Evolutionary conservation across 2,888 invertebrate genomes (phyloP).

Genomic region (Amphiduros pacificus): DNA sequence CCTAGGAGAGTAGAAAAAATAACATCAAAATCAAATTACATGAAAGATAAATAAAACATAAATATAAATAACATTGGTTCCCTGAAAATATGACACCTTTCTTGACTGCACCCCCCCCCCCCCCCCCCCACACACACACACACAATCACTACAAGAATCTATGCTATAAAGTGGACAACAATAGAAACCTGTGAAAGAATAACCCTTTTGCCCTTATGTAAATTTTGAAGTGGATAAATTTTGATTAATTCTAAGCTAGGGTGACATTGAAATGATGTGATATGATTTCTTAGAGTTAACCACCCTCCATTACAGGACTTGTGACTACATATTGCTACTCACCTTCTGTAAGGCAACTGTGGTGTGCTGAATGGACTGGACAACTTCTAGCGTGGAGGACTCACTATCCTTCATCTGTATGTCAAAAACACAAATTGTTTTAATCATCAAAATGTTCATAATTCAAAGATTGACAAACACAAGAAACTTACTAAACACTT

Average conservation of each 20-base stretch:
- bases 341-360: slow-evolving; percentile 73
- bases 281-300: too few species aligned
- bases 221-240: too few species aligned
- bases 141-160: too few species aligned
- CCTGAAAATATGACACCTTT: neutral
- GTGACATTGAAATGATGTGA: too few species aligned
- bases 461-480: too few species aligned
- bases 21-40: neutral
- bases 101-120: too few species aligned
- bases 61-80: neutral
- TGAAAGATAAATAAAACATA: neutral
- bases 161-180: too few species aligned
- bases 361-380: slow-evolving; percentile 82
- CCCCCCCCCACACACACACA: too few species aligned
- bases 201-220: too few species aligned
- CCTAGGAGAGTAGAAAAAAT: slow-evolving; percentile 52
- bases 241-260: too few species aligned
- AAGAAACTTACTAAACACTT: too few species aligned
- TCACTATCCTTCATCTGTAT: slow-evolving; percentile 87
- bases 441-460: neutral
- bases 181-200: too few species aligned
- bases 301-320: neutral
- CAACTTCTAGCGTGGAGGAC: slow-evolving; percentile 86
- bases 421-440: neutral
- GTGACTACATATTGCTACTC: neutral